These are phyloP conservation scores for Tokudaia tokunoshimensis DNA, from an alignment of 2,797 vertebrate genomes.

Conservation along the genomic window DNA sequence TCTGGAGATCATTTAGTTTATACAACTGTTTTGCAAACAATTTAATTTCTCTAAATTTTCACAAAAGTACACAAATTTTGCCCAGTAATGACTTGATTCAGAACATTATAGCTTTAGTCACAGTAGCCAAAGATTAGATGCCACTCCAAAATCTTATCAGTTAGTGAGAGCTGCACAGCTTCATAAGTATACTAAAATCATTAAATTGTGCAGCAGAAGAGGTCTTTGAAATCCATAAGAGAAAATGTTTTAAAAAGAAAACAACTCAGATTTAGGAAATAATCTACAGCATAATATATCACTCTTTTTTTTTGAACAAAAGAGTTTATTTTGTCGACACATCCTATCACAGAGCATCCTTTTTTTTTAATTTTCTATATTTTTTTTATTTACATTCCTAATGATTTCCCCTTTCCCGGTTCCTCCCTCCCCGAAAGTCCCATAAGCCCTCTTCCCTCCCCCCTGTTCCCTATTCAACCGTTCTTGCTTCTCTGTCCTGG, in stretches of 20 bases:
- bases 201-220: not conserved
- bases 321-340: no score
- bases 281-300: not conserved
- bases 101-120: not conserved
- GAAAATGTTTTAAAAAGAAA: not conserved
- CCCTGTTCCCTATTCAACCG: no score
- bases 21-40: not conserved
- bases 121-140: not conserved
- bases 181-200: not conserved
- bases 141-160: not conserved
- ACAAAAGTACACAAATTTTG: not conserved
- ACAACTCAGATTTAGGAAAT: not conserved
- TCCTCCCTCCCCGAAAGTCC: no score
- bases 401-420: no score
- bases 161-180: not conserved
- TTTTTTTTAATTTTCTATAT: no score
- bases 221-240: not conserved
- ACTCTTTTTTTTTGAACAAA: not conserved
- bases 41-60: conserved; percentile 1
- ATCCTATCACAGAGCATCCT: no score
- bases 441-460: no score
- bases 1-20: not conserved
- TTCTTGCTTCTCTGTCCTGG: no score
- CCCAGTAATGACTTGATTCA: not conserved
- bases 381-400: no score